These are phyloP conservation scores for Drosophila buzzatii DNA, from an alignment of 2,888 invertebrate species.

Conservation along the genomic window DNA sequence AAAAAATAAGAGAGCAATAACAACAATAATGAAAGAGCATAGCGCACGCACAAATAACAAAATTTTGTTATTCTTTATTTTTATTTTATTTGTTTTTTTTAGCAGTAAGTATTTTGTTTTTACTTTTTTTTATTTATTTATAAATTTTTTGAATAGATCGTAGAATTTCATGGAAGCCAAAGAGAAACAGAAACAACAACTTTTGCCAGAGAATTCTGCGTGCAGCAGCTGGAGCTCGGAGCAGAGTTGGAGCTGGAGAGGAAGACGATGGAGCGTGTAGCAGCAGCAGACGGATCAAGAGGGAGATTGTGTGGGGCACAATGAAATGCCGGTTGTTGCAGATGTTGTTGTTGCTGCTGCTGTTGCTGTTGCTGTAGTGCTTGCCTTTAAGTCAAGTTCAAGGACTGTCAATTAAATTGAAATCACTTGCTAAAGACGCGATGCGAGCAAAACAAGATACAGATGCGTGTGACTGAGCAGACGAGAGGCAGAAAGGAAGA, in stretches of 20 bases:
- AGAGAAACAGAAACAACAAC: conserved; percentile 6
- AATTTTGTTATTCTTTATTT: conserved; percentile 25
- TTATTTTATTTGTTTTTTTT: conserved; percentile 24
- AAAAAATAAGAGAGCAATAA: conserved; percentile 8
- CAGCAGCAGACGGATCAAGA: not conserved
- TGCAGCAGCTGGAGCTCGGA: conserved; percentile 3
- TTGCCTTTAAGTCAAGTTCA: conserved; percentile 83
- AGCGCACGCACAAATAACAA: conserved; percentile 51
- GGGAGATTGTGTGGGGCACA: conserved; percentile 39
- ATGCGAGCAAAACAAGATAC: conserved; percentile 62
- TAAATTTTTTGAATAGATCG: conserved; percentile 36
- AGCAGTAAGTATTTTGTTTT: conserved; percentile 32
- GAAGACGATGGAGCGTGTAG: not conserved
- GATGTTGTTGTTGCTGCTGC: conserved; percentile 16
- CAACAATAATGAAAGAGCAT: conserved; percentile 14
- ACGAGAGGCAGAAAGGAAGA: not conserved
- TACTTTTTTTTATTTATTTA: not conserved
- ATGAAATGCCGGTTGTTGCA: conserved; percentile 51
- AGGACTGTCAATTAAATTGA: conserved; percentile 84
- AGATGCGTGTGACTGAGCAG: conserved; percentile 30
- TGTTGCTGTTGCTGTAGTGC: conserved; percentile 48
- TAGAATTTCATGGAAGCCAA: conserved; percentile 27
- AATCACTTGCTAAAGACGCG: conserved; percentile 76
- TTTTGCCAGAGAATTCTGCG: conserved; percentile 17
- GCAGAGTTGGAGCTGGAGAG: not conserved